phyloP scores from a whole-genome alignment of 2,113 vertebrate species.

The Cyrtonyx montezumae region DNA sequence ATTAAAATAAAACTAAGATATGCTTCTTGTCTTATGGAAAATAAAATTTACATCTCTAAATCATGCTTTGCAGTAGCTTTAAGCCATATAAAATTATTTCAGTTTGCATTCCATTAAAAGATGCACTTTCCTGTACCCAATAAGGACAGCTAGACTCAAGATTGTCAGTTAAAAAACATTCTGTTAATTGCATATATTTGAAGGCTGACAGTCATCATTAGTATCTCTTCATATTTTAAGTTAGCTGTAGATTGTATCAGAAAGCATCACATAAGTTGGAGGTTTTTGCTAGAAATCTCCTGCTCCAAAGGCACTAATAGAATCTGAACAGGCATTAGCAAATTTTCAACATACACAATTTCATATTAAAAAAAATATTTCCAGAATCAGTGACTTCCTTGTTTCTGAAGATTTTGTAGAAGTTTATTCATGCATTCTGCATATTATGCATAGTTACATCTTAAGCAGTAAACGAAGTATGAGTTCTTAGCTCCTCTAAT shows the following conservation, averaged over 20 bases:
- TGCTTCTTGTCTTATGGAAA: not conserved
- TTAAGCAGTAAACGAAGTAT: fast-evolving
- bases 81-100: not conserved
- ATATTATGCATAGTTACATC: not conserved
- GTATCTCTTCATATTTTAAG: not conserved
- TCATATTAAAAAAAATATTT: not conserved
- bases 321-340: not conserved
- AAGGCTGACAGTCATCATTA: not conserved
- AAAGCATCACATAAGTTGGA: not conserved
- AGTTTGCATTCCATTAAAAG: not conserved
- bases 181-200: not conserved
- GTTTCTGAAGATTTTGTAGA: not conserved
- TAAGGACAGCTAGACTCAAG: not conserved
- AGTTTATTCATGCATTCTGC: not conserved
- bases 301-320: not conserved
- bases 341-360: not conserved
- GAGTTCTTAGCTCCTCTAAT: not conserved
- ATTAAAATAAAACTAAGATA: not conserved
- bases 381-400: not conserved
- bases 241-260: not conserved
- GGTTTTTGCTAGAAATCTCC: not conserved
- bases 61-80: not conserved
- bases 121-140: not conserved
- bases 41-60: not conserved
- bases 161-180: not conserved